Conservation (phyloP, 2,113 vertebrate species). For the Stictonetta naevosa region DNA sequence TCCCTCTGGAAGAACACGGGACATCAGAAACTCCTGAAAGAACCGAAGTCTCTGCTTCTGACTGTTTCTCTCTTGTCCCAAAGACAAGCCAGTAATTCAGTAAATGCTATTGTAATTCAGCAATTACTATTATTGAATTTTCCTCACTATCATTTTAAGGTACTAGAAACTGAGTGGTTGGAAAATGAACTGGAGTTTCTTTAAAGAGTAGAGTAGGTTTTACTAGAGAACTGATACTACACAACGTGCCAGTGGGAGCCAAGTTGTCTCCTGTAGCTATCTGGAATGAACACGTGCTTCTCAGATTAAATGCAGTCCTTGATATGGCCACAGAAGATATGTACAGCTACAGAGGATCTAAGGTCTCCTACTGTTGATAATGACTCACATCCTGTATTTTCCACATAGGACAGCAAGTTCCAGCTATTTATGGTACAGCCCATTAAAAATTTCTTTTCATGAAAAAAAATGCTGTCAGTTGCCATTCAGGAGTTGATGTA, state of each 20-base stretch:
- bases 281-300: background rate
- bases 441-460: conserved; percentile 65
- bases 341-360: conserved; percentile 31
- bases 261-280: background rate
- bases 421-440: conserved; percentile 69
- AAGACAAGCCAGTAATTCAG: background rate
- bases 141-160: background rate
- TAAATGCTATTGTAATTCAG: too few species aligned
- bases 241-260: background rate
- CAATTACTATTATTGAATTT: background rate
- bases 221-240: background rate
- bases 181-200: background rate
- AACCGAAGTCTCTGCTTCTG: background rate
- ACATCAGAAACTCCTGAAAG: background rate
- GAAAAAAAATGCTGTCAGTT: conserved; percentile 60
- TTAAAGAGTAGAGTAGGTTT: background rate
- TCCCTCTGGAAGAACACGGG: background rate
- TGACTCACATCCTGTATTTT: conserved; percentile 68
- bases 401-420: conserved; percentile 65
- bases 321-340: conserved; percentile 4
- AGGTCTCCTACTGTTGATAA: conserved; percentile 55
- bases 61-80: background rate
- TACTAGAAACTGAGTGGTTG: background rate
- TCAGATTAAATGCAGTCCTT: conserved; percentile 9
- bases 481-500: conserved; percentile 60